Evolutionary conservation across 2,113 vertebrate genomes (phyloP).

Genomic region (Melanocharis versteri): DNA sequence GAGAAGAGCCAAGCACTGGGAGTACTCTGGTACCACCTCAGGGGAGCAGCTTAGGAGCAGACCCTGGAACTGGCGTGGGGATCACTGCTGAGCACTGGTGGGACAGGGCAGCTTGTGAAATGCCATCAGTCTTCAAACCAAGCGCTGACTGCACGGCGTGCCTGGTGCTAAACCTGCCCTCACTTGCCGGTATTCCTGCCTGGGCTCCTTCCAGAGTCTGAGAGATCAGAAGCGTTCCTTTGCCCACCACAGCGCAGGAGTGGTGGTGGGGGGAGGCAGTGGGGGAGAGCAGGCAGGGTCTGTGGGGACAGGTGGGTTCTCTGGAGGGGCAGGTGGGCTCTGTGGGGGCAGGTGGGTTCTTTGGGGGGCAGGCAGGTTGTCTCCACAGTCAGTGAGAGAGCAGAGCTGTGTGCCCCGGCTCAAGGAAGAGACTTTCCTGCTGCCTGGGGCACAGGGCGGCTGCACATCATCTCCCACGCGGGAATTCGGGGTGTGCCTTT

Average conservation of each 20-base stretch:
- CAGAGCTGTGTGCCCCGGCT: background rate
- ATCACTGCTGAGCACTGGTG: background rate
- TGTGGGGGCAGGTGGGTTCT: background rate
- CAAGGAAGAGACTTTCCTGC: background rate
- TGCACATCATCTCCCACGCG: background rate
- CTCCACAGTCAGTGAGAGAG: background rate
- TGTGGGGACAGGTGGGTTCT: background rate
- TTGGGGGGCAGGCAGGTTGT: background rate
- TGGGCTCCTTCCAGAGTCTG: background rate
- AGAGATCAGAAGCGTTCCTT: background rate
- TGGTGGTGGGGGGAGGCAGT: background rate
- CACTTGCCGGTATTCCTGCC: background rate
- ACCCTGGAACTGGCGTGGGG: background rate
- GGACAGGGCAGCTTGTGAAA: background rate
- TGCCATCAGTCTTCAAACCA: background rate
- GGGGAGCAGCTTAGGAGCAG: background rate
- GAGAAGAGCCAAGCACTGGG: background rate
- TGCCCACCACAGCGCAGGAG: background rate
- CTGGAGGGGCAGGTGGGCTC: no score
- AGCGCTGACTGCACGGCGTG: background rate
- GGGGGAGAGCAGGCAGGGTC: background rate
- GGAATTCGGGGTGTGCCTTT: background rate
- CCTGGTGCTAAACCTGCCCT: background rate
- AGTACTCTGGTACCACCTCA: fast-evolving
- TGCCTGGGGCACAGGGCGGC: background rate